phyloP scores from a whole-genome alignment of 2,888 invertebrate genomes.

The Phoenoteleia sp. region DNA sequence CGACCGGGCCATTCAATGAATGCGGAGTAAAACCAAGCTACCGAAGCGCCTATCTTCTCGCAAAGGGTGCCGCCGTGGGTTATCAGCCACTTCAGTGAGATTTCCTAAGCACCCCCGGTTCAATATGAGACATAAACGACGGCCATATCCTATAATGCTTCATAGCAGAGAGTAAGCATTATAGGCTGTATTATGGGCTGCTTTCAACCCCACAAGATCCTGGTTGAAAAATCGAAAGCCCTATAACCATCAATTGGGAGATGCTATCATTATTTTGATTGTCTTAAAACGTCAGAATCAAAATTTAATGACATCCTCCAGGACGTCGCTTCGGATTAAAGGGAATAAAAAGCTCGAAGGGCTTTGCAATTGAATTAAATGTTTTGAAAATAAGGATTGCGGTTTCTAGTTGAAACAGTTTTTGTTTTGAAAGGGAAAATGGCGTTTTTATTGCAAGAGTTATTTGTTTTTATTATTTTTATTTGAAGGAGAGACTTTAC shows the following conservation, averaged over 20 bases:
- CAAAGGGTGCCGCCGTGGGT: conserved; percentile 69
- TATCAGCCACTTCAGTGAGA: conserved; percentile 74
- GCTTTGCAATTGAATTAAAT: conserved; percentile 13
- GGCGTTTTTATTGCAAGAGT: no score
- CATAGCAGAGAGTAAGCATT: conserved; percentile 38
- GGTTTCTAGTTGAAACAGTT: conserved; percentile 5
- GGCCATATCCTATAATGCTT: conserved; percentile 66
- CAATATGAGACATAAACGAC: conserved; percentile 60
- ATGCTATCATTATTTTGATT: conserved; percentile 70
- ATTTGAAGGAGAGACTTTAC: no score
- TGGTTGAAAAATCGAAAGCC: conserved; percentile 58
- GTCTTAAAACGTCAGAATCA: conserved; percentile 13
- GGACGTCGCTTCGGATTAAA: conserved; percentile 17
- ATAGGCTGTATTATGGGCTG: conserved; percentile 46
- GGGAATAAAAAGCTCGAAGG: conserved; percentile 3
- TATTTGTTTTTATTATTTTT: no score
- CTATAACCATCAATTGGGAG: conserved; percentile 55
- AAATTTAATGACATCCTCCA: conserved; percentile 18
- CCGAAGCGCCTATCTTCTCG: conserved; percentile 69
- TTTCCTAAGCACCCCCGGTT: conserved; percentile 72
- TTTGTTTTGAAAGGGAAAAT: not conserved
- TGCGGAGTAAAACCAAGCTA: conserved; percentile 53
- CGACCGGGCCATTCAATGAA: conserved; percentile 56
- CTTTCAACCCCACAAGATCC: conserved; percentile 63
- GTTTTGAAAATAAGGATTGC: not conserved